phyloP scores from a whole-genome alignment of 2,888 invertebrate species.

The Melieria crassipennis region DNA sequence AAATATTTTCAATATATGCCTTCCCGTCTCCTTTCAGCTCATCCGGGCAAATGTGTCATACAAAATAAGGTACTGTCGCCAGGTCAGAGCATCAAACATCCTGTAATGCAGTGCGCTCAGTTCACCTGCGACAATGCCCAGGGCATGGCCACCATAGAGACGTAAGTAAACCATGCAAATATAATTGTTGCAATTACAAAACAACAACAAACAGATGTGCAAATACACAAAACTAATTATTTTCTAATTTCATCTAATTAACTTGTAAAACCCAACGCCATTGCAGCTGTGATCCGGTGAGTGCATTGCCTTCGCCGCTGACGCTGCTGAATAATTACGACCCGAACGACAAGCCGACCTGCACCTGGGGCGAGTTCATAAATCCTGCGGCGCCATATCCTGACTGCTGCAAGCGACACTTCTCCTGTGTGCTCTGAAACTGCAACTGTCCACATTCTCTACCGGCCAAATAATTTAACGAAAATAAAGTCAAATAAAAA shows the following conservation, averaged over 20 bases:
- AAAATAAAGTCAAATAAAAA: background rate
- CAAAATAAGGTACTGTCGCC: slow-evolving; percentile 35
- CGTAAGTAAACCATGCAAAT: slow-evolving; percentile 24
- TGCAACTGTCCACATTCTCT: slow-evolving; percentile 26
- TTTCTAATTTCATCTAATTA: background rate
- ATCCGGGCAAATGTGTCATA: slow-evolving; percentile 41
- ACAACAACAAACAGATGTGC: background rate
- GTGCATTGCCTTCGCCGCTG: slow-evolving; percentile 39
- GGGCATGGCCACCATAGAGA: slow-evolving; percentile 42
- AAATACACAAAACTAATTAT: background rate
- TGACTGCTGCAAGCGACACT: slow-evolving; percentile 39
- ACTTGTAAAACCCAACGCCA: background rate
- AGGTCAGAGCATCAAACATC: slow-evolving; percentile 42
- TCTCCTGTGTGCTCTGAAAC: slow-evolving; percentile 8
- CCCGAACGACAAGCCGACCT: slow-evolving; percentile 36
- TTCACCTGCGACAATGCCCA: slow-evolving; percentile 42
- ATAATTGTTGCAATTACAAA: background rate
- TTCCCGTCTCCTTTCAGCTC: background rate
- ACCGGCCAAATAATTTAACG: no score
- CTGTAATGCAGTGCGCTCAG: slow-evolving; percentile 39
- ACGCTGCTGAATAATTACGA: slow-evolving; percentile 36
- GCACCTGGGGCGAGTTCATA: slow-evolving; percentile 41
- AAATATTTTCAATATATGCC: background rate
- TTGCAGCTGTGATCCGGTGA: slow-evolving; percentile 39
- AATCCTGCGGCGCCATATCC: slow-evolving; percentile 37